Conservation (phyloP, 2,797 vertebrate genomes). For the Microtus californicus region DNA sequence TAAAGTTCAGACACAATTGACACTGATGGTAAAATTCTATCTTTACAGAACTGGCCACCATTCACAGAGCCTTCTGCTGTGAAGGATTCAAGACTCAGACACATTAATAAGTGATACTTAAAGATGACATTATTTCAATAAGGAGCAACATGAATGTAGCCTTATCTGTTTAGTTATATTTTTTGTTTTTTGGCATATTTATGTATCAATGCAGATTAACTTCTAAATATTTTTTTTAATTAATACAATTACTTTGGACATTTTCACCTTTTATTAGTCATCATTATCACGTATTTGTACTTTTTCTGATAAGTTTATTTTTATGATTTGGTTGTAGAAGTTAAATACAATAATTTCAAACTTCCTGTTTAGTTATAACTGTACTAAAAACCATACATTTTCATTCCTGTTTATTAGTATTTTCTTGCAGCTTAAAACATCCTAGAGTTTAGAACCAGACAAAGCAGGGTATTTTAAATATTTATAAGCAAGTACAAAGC, state of each 20-base stretch:
- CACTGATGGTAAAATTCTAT: conserved; percentile 78
- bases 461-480: background rate
- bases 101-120: conserved; percentile 79
- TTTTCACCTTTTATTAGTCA: conserved; percentile 79
- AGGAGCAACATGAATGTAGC: conserved; percentile 61
- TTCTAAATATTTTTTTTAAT: conserved; percentile 73
- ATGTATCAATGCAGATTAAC: conserved; percentile 77
- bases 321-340: background rate
- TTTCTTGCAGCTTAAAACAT: background rate
- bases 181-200: conserved; percentile 70
- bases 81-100: conserved; percentile 81
- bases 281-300: conserved; percentile 37
- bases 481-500: background rate
- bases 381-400: background rate
- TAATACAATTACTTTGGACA: conserved; percentile 79
- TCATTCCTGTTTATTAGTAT: background rate
- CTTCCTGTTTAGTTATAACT: background rate
- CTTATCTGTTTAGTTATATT: conserved; percentile 19
- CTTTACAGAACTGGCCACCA: conserved; percentile 83
- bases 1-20: conserved; percentile 79
- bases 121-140: conserved; percentile 66
- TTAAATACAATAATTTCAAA: conserved; percentile 20
- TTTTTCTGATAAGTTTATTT: conserved; percentile 66
- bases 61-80: conserved; percentile 81
- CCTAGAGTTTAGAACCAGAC: background rate